These are phyloP conservation scores for Centropristis striata DNA, from an alignment of 2,113 vertebrate genomes.

Conservation along the genomic window DNA sequence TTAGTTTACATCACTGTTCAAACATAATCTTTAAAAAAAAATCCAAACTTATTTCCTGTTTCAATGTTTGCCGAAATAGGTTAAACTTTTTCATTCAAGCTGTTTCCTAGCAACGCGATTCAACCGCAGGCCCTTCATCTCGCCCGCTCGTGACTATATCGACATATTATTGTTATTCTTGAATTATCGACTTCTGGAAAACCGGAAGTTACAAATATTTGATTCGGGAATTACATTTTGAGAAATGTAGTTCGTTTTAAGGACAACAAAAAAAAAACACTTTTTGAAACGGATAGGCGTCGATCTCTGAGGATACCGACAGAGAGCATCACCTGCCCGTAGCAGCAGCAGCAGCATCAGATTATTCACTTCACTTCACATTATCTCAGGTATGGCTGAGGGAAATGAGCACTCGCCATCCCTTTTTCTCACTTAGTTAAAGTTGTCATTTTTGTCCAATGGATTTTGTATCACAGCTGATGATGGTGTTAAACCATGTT, in stretches of 20 bases:
- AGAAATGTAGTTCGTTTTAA: no score
- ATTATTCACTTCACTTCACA: background rate
- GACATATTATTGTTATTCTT: background rate
- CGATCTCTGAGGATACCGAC: background rate
- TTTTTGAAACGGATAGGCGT: background rate
- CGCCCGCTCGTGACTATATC: fast-evolving
- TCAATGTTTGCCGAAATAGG: background rate
- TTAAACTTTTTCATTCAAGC: background rate
- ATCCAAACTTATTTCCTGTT: background rate
- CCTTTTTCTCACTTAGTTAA: background rate
- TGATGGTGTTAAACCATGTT: background rate
- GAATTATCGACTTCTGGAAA: background rate
- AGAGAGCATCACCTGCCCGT: background rate
- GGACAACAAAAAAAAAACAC: background rate
- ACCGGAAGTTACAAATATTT: background rate
- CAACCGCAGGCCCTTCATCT: background rate
- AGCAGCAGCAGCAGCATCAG: background rate
- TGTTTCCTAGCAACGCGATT: constrained; percentile 22
- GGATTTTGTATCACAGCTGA: background rate
- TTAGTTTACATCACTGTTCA: background rate
- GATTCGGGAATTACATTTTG: background rate
- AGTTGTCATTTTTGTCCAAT: background rate
- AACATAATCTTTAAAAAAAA: background rate
- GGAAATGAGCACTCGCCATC: background rate
- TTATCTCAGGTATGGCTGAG: background rate